phyloP scores from a whole-genome alignment of 2,797 vertebrate genomes.

The Alosa sapidissima region DNA sequence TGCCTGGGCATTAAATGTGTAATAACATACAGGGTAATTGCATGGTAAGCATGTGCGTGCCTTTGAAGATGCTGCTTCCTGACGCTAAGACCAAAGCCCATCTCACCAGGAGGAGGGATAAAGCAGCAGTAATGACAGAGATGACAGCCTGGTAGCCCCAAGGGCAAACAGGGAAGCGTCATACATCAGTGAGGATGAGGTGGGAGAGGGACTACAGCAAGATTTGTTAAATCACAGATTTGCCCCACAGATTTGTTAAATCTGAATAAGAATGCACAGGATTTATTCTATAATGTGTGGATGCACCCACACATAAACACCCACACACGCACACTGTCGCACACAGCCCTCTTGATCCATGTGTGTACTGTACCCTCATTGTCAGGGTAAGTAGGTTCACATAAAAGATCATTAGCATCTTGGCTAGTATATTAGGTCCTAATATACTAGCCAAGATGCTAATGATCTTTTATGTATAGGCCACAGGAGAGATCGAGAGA shows the following conservation, averaged over 20 bases:
- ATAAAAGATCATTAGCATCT: too few relatives aligned
- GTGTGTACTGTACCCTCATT: background rate
- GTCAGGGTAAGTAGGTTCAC: background rate
- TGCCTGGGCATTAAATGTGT: background rate
- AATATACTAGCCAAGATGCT: background rate
- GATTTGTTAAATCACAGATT: conserved; percentile 5
- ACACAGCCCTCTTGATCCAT: background rate
- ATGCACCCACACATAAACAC: background rate
- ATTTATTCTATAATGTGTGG: background rate
- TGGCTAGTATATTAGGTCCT: too few relatives aligned
- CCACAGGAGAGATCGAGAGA: background rate
- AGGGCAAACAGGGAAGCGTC: background rate
- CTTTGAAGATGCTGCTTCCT: background rate
- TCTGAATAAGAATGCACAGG: background rate
- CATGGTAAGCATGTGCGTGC: background rate
- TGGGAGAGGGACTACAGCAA: background rate
- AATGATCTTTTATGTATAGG: background rate
- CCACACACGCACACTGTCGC: background rate
- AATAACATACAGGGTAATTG: background rate
- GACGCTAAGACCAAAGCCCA: background rate
- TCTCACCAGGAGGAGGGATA: background rate
- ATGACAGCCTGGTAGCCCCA: background rate
- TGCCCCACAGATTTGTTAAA: background rate
- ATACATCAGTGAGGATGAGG: background rate
- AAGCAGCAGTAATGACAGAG: background rate